phyloP scores from a whole-genome alignment of 2,113 vertebrate genomes.

The Brachirus orientalis region DNA sequence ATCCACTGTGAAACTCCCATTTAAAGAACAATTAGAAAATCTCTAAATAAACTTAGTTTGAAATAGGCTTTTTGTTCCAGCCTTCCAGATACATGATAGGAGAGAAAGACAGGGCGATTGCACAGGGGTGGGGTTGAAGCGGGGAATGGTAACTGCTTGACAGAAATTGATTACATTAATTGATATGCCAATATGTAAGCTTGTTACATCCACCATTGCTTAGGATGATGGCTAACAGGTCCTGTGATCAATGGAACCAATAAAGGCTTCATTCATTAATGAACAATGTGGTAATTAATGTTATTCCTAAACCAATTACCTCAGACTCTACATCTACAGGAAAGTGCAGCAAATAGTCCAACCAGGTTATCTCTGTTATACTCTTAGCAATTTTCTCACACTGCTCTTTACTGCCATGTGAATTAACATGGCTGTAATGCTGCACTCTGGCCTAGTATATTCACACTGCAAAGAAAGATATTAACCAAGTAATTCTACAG shows the following conservation, averaged over 20 bases:
- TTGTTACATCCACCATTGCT: conserved; percentile 99
- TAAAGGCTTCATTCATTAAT: conserved; percentile 99
- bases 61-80: conserved; percentile 76
- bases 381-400: conserved; percentile 46
- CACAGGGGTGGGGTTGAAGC: conserved; percentile 55
- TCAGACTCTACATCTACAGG: conserved; percentile 81
- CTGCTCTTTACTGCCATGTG: conserved; percentile 46
- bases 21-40: conserved; percentile 74
- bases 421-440: conserved; percentile 32
- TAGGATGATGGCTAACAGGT: conserved; percentile 97
- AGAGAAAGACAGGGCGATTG: conserved; percentile 53
- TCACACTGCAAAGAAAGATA: conserved; percentile 7
- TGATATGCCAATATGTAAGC: conserved; percentile 99
- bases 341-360: conserved; percentile 78
- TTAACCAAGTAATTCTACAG: conserved; percentile 5
- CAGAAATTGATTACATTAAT: conserved; percentile 99
- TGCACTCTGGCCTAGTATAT: conserved; percentile 2
- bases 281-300: conserved; percentile 99
- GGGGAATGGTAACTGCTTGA: conserved; percentile 91
- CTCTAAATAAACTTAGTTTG: conserved; percentile 79
- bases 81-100: conserved; percentile 58
- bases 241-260: conserved; percentile 99
- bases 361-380: conserved; percentile 77
- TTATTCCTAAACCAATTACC: conserved; percentile 98
- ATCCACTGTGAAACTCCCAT: conserved; percentile 21